Conservation (phyloP, 1,140 invertebrate species). For the Diuraphis noxia region DNA sequence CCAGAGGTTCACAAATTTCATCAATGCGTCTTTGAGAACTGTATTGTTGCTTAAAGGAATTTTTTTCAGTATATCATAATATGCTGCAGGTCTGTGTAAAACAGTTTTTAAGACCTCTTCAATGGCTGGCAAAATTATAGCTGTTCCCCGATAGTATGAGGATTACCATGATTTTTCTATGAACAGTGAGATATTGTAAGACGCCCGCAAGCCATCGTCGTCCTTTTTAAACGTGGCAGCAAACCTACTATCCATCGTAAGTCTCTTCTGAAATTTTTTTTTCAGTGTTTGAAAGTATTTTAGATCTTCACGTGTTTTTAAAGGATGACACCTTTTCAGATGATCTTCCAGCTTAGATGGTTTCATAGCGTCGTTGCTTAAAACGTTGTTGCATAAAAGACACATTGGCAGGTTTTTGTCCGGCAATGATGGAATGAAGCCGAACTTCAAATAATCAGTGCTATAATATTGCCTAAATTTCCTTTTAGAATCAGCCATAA, state of each 20-base stretch:
- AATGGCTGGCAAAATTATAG: conserved; percentile 58
- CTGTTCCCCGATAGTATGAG: conserved; percentile 60
- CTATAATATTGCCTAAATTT: conserved; percentile 7
- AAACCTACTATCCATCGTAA: no score
- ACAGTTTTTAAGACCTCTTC: conserved; percentile 57
- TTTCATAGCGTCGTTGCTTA: not conserved
- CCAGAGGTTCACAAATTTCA: no score
- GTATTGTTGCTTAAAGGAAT: not conserved
- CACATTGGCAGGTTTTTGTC: conserved; percentile 13
- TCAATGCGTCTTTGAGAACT: no score
- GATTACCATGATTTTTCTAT: conserved; percentile 59
- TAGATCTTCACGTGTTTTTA: no score
- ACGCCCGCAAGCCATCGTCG: conserved; percentile 57
- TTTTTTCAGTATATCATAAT: conserved; percentile 54
- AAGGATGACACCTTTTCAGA: not conserved
- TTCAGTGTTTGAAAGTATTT: conserved; percentile 44
- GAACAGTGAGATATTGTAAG: conserved; percentile 56
- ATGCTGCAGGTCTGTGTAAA: conserved; percentile 57
- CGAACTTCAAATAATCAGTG: conserved; percentile 2
- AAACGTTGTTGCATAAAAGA: conserved; percentile 18
- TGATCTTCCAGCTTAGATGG: not conserved
- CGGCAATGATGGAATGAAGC: not conserved
- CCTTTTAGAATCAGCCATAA: not conserved
- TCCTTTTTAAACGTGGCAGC: not conserved
- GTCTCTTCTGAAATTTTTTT: conserved; percentile 10